Evolutionary conservation across 2,888 invertebrate species (phyloP), one percentile per base, ranked within the genome.

Genomic region (Steinernema scapterisci): DNA sequence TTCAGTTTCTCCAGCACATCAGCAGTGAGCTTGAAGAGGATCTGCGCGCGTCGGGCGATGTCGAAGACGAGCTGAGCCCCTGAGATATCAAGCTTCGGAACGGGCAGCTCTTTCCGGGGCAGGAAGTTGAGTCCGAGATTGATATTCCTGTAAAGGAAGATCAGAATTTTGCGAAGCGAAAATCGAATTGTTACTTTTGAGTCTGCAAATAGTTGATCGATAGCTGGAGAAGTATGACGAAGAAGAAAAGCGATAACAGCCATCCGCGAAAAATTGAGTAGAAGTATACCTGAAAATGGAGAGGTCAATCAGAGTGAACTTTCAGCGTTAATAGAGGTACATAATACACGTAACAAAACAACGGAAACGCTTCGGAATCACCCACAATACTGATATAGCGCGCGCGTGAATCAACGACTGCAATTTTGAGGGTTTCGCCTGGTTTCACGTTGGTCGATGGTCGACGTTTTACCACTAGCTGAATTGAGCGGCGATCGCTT

Each of bases 41-140:
- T 87, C 86, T 89, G 89, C 1, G 89, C 89, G 81, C 89, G 87
- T 70, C 88, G 87, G 1, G 89, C 89, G 21, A 90, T 88, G 73
- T 88, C 88, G 45, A 89, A 85, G 3, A 90, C 89, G 46, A 90
- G 79, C 77, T 87, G 87, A 25, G 84, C 84, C 7, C 85, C 86
- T 9, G 81, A 80, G 21, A 83, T 79, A 54, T 84, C 84, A 23
- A 84, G 79, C 44, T 78, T 80, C 16, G 82, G 82, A 19, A 78
- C 74, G 0, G 77, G 74, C 9, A 85, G 77, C 21, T 79, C 78
- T 70, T 81, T 81, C 25, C 79, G 75, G 11, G 86, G 86, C 38
- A 86, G 75, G 51, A 86, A 84, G 51, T 75, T 77, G 54, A 85
- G 77, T 5, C 85, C 86, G 19, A 85, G 70, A 51, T 84, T 79